These are phyloP conservation scores for Hyalella azteca DNA, from an alignment of 2,888 invertebrate species.

Conservation along the genomic window DNA sequence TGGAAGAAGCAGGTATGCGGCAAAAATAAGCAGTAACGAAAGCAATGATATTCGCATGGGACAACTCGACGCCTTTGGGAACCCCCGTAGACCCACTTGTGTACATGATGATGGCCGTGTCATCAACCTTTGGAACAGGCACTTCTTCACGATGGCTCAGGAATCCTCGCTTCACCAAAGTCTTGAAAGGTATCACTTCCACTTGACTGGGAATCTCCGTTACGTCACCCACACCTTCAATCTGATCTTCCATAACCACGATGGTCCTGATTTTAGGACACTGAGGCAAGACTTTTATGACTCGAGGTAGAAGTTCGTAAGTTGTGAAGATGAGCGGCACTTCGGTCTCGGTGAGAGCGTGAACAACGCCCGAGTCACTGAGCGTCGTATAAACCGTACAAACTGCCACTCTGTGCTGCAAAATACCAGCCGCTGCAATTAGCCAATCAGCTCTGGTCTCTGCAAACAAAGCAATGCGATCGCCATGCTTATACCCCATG, in stretches of 20 bases:
- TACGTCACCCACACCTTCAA: constrained; percentile 50
- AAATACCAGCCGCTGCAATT: constrained; percentile 93
- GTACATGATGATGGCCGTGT: constrained; percentile 79
- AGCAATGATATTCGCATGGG: constrained; percentile 56
- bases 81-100: constrained; percentile 68
- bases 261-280: constrained; percentile 75
- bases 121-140: constrained; percentile 64
- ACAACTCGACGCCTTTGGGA: constrained; percentile 63
- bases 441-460: constrained; percentile 99
- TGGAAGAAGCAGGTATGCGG: constrained; percentile 66
- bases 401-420: constrained; percentile 83
- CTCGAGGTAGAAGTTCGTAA: constrained; percentile 88
- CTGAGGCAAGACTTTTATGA: constrained; percentile 75
- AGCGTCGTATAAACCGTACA: constrained; percentile 92
- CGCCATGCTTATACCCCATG: background rate
- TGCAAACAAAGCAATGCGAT: constrained; percentile 89
- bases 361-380: constrained; percentile 94
- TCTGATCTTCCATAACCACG: constrained; percentile 58
- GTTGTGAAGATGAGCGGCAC: constrained; percentile 78
- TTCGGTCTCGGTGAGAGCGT: constrained; percentile 96
- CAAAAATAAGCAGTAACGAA: constrained; percentile 55
- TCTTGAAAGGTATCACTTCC: constrained; percentile 41
- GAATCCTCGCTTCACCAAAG: constrained; percentile 22
- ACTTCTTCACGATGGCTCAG: background rate
- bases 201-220: constrained; percentile 34